Conservation (phyloP, 2,888 invertebrate genomes). For the Trissolcus brochymenae region DNA sequence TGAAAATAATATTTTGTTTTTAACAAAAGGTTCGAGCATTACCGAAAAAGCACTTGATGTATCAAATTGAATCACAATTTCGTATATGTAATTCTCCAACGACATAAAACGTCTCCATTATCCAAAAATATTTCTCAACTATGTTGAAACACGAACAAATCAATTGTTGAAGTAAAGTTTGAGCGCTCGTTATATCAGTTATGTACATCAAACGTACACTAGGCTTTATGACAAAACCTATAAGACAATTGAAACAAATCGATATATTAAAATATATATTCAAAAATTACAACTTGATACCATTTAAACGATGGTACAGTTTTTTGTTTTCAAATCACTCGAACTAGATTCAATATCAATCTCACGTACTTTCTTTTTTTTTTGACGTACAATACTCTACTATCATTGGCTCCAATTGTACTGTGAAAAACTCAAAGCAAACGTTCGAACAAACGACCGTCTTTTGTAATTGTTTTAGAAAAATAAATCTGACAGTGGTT, state of each 20-base stretch:
- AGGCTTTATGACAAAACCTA: neutral
- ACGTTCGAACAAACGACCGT: constrained; percentile 17
- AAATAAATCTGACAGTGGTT: constrained; percentile 14
- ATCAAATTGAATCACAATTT: neutral
- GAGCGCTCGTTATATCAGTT: constrained; percentile 31
- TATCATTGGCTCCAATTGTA: constrained; percentile 47
- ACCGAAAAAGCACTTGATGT: no score
- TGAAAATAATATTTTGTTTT: no score
- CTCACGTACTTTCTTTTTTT: neutral
- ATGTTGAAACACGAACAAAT: neutral
- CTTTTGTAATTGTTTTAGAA: constrained; percentile 1
- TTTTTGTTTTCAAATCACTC: neutral
- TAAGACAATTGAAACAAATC: constrained; percentile 18
- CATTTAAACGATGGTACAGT: constrained; percentile 10
- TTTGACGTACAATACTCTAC: constrained; percentile 28
- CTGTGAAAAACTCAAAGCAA: constrained; percentile 22
- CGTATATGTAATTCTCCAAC: constrained; percentile 8
- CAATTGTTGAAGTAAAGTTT: constrained; percentile 20
- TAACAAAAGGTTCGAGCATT: no score
- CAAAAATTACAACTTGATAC: constrained; percentile 15
- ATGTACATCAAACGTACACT: constrained; percentile 31
- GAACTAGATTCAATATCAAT: constrained; percentile 7
- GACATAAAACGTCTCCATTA: constrained; percentile 7
- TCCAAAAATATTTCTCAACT: constrained; percentile 23
- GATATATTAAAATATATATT: constrained; percentile 32